Conservation (phyloP, 2,797 vertebrate genomes). For the Acanthurus tractus region DNA sequence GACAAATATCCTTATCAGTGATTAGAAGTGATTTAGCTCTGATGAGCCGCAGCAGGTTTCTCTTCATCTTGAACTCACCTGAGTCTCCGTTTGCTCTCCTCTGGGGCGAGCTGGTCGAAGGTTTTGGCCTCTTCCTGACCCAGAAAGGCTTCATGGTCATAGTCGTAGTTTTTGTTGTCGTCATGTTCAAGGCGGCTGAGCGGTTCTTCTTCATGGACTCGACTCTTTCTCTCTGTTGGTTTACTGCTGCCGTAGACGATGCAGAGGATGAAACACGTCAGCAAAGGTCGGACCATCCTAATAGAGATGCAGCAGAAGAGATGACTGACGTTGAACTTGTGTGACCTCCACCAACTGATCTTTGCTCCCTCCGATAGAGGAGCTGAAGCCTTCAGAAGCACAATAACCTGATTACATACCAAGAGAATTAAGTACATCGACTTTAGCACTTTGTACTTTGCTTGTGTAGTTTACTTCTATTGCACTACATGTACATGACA, state of each 20-base stretch:
- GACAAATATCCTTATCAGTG: too few species aligned
- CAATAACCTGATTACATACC: too few species aligned
- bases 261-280: slow-evolving; percentile 86
- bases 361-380: too few species aligned
- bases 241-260: slow-evolving; percentile 86
- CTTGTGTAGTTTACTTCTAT: not conserved
- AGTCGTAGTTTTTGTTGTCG: slow-evolving; percentile 89
- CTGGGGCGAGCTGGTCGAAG: slow-evolving; percentile 90
- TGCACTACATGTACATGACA: not conserved
- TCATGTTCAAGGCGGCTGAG: slow-evolving; percentile 89
- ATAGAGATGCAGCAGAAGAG: slow-evolving; percentile 45
- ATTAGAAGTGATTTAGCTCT: not conserved
- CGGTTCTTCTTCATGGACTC: slow-evolving; percentile 88
- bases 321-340: not conserved
- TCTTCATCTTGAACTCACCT: slow-evolving; percentile 80
- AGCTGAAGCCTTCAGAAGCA: too few species aligned
- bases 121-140: slow-evolving; percentile 91
- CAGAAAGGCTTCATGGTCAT: slow-evolving; percentile 95
- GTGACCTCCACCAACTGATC: not conserved
- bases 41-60: not conserved
- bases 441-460: not conserved
- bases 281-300: slow-evolving; percentile 86
- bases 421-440: too few species aligned
- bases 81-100: slow-evolving; percentile 93
- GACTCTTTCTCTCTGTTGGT: slow-evolving; percentile 92